Base-by-base conservation (phyloP, 2,113 vertebrate genomes). In the Morone saxatilis region DNA sequence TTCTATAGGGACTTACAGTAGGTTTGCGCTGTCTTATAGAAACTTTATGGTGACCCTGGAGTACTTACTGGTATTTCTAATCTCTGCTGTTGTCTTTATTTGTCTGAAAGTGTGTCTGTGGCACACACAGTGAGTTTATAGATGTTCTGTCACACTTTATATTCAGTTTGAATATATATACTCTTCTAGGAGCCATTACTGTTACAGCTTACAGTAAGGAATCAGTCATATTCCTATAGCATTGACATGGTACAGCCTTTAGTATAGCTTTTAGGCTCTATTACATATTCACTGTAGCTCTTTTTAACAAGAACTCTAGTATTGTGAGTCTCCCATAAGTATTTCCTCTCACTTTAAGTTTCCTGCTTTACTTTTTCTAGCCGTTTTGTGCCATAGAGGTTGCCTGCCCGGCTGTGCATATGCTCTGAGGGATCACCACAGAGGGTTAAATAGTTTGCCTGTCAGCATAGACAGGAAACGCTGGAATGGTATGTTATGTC, bases 401-500 rank as follows among this genome's bases (percentile, higher is more conserved):
- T n/a, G 43, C 61, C 71, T 74, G 59, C 38, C 5, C 20, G 65
- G 51, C 81, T 63, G 81, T 71, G 84, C 84, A 83, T 77, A 80
- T 89, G 56, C 67, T 84, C 22, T 6, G 36, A 83, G 56, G 77
- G 72, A 82, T 93, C 79, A 90, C 88, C 91, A 89, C 87, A 93
- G 43, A 93, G 93, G 93, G 93, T 94, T 93, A 94, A 93, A 93
- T 92, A 93, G 86, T 93, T 93, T 85, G 77, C 88, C 91, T 89
- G 90, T 93, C 91, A 92, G 88, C 88, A 79, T 68, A 91, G 91
- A 94, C 92, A 94, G 93, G 92, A 94, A 94, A 93, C 83, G 91
- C 88, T 92, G 85, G 89, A 94, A 93, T 93, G 91, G 91, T 93
- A 91, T 93, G 93, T 93, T 93, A 92, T 93, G 93, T 94, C 93